Evolutionary conservation across 2,113 vertebrate species (phyloP).

Genomic region (Ctenodactylus gundi): DNA sequence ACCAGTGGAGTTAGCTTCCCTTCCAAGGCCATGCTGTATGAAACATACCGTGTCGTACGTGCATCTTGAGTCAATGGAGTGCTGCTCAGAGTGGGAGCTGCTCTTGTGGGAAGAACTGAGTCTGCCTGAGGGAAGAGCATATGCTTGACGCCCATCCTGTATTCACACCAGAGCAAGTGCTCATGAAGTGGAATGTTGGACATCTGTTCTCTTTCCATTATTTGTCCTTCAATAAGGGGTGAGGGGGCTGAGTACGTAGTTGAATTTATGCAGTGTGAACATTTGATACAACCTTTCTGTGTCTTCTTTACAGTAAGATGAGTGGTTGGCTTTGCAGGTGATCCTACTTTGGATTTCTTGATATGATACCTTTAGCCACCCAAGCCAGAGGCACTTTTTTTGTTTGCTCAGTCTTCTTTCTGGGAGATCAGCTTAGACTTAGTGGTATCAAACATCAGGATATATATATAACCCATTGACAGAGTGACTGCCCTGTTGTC

Average conservation of each 20-base stretch:
- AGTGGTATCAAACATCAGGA: not conserved
- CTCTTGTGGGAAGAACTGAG: not conserved
- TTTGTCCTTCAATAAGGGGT: not conserved
- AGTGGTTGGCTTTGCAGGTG: not conserved
- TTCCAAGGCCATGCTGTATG: not conserved
- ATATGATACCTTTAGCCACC: not conserved
- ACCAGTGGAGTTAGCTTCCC: not conserved
- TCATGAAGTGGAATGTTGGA: not conserved
- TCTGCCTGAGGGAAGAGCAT: not conserved
- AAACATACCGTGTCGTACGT: not conserved
- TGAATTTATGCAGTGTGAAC: not conserved
- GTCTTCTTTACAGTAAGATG: not conserved
- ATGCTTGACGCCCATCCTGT: not conserved
- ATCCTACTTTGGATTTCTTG: not conserved
- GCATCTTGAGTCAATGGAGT: not conserved
- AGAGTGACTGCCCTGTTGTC: not conserved
- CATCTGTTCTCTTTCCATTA: slow-evolving; percentile 33
- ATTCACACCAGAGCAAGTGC: not conserved
- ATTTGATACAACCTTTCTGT: not conserved
- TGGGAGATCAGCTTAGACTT: not conserved
- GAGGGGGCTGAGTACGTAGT: not conserved
- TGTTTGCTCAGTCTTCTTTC: not conserved
- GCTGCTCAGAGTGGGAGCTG: not conserved
- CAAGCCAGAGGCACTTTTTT: not conserved
- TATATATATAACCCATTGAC: accelerated